phyloP scores from a whole-genome alignment of 2,113 vertebrate species.

The Haemorhous mexicanus region DNA sequence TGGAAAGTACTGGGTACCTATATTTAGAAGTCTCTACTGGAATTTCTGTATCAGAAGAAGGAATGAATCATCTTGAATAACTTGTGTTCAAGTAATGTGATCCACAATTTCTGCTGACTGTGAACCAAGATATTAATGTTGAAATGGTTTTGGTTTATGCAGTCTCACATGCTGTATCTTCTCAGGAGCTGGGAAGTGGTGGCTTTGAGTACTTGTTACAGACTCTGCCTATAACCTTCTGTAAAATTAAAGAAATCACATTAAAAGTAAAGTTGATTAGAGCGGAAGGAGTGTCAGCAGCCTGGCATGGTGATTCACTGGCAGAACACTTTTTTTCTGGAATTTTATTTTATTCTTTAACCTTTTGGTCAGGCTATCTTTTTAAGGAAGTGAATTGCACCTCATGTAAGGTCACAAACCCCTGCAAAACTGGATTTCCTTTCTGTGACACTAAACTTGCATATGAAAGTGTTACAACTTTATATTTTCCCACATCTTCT shows the following conservation, averaged over 20 bases:
- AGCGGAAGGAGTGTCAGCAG: rapidly evolving
- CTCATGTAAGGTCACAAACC: neutral
- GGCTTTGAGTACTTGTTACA: neutral
- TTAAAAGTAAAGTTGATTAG: neutral
- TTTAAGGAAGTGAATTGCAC: neutral
- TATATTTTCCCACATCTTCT: neutral
- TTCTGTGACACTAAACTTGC: neutral
- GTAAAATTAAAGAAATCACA: neutral
- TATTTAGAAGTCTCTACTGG: neutral
- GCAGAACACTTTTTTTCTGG: neutral
- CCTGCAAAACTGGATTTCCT: neutral
- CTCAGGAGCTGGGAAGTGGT: neutral
- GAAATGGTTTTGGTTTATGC: neutral
- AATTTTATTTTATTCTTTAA: neutral
- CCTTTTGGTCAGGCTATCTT: neutral
- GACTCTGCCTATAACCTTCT: neutral
- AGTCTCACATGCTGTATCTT: neutral
- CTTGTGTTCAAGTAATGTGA: neutral
- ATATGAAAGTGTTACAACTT: neutral
- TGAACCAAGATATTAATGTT: neutral
- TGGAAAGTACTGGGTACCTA: neutral
- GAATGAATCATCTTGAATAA: neutral
- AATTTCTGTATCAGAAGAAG: neutral
- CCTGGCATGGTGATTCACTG: neutral
- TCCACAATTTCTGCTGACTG: neutral